Evolutionary conservation across 2,888 invertebrate genomes (phyloP).

Genomic region (Oscheius sp.): DNA sequence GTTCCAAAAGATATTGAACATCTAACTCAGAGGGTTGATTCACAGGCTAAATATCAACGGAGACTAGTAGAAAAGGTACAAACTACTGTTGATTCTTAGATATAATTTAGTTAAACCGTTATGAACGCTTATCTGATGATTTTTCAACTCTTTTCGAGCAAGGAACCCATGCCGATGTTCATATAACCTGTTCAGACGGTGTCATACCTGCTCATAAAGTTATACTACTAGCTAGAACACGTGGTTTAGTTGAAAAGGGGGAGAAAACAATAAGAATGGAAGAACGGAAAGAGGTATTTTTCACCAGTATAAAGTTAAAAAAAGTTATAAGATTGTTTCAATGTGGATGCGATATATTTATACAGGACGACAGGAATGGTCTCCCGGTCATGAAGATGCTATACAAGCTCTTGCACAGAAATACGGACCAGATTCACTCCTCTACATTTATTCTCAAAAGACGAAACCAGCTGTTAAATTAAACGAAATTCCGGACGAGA

Average conservation of each 20-base stretch:
- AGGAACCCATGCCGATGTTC: not conserved
- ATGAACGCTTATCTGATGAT: not conserved
- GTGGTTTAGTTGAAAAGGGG: not conserved
- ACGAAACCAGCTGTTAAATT: not conserved
- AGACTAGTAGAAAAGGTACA: constrained; percentile 35
- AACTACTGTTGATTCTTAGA: not conserved
- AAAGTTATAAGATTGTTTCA: constrained; percentile 24
- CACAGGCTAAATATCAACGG: constrained; percentile 26
- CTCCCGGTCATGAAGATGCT: constrained; percentile 25
- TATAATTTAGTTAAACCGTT: constrained; percentile 8
- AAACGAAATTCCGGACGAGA: not conserved
- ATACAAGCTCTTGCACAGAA: constrained; percentile 35
- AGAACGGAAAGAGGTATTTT: not conserved
- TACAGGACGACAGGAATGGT: constrained; percentile 44
- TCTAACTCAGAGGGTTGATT: not conserved
- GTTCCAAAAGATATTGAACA: constrained; percentile 4
- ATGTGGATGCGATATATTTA: constrained; percentile 43
- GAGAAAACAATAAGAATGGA: constrained; percentile 4
- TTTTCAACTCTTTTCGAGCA: constrained; percentile 1
- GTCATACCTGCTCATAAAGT: constrained; percentile 4
- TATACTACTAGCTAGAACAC: constrained; percentile 13
- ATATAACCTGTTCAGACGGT: constrained; percentile 22
- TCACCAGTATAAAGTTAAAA: not conserved
- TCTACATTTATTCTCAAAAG: no score
- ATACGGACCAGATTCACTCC: constrained; percentile 41